phyloP scores from a whole-genome alignment of 2,113 vertebrate species.

The Dryoscopus gambensis region DNA sequence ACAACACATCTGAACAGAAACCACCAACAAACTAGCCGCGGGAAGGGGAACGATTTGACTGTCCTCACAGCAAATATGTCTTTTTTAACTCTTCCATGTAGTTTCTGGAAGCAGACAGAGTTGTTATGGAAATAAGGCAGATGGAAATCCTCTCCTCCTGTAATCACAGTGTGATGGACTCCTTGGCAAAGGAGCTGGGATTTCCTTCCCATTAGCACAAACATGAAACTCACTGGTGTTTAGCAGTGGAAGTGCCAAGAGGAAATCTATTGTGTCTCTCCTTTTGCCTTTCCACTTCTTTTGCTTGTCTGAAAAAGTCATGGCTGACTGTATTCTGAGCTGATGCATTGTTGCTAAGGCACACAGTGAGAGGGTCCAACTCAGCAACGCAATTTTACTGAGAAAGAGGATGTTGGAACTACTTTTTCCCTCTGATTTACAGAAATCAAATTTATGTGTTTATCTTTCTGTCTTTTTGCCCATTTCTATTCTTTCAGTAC shows the following conservation, averaged over 20 bases:
- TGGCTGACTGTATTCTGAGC: background rate
- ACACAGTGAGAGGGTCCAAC: background rate
- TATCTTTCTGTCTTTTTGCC: background rate
- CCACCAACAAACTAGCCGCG: background rate
- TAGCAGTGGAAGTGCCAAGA: background rate
- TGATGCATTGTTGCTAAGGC: background rate
- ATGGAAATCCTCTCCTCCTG: background rate
- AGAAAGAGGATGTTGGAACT: background rate
- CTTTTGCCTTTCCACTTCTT: background rate
- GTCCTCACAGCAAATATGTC: background rate
- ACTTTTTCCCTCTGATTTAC: background rate
- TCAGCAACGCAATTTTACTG: background rate
- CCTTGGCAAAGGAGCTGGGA: background rate
- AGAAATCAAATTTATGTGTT: background rate
- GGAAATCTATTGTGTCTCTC: background rate
- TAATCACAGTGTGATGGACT: background rate
- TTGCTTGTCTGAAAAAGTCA: background rate
- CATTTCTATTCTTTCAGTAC: background rate
- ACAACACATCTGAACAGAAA: background rate
- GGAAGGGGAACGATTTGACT: background rate
- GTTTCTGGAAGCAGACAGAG: background rate
- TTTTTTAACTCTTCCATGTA: background rate
- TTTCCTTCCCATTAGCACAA: slow-evolving; percentile 40
- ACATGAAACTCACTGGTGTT: background rate
- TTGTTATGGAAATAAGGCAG: slow-evolving; percentile 19